Conservation (phyloP, 2,797 vertebrate species). For the Triplophysa bombifrons region DNA sequence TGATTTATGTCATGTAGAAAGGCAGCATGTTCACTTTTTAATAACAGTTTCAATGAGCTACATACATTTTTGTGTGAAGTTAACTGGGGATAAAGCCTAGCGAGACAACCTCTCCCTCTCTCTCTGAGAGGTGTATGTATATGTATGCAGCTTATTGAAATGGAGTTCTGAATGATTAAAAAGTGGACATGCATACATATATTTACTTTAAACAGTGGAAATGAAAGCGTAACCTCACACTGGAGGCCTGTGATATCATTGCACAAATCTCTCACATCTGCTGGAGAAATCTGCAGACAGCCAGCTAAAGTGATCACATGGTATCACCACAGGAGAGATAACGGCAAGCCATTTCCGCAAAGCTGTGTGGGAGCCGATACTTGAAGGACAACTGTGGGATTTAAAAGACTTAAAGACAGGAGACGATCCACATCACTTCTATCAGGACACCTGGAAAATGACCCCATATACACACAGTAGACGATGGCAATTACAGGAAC, state of each 20-base stretch:
- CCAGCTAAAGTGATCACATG: slow-evolving; percentile 60
- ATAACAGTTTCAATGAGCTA: not conserved
- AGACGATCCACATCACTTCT: slow-evolving; percentile 32
- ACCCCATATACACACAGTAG: slow-evolving; percentile 32
- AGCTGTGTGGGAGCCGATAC: slow-evolving; percentile 37
- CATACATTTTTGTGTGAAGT: not conserved
- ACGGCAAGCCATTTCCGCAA: slow-evolving; percentile 50
- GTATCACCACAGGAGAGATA: slow-evolving; percentile 44
- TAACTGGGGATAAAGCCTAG: not conserved
- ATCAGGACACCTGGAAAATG: slow-evolving; percentile 35
- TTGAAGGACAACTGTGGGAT: slow-evolving; percentile 48
- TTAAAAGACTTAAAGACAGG: not conserved
- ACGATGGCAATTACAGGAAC: slow-evolving; percentile 8
- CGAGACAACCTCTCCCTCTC: too few species aligned
- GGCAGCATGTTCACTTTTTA: slow-evolving; percentile 2
- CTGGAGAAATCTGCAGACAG: slow-evolving; percentile 25
- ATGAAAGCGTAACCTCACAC: not conserved
- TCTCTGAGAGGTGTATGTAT: too few species aligned
- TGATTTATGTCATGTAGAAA: not conserved
- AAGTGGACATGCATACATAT: not conserved
- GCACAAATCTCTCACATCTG: slow-evolving; percentile 31
- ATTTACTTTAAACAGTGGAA: not conserved
- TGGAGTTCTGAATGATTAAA: too few species aligned
- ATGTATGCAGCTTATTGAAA: too few species aligned
- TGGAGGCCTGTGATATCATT: slow-evolving; percentile 19